These are phyloP conservation scores for Etheostoma cragini DNA, from an alignment of 2,113 vertebrate species.

Conservation along the genomic window DNA sequence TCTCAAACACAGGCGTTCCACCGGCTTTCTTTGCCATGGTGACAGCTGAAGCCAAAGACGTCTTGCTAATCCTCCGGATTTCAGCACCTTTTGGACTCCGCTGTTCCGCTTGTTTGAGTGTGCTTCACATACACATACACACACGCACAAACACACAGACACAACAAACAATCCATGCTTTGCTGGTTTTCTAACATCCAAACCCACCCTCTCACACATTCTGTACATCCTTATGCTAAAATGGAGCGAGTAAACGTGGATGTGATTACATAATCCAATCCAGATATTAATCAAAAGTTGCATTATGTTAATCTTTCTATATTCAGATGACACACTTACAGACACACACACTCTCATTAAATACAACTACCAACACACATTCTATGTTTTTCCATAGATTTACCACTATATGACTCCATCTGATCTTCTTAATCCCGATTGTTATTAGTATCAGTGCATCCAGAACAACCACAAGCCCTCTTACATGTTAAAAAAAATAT, in stretches of 20 bases:
- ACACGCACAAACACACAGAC: slow-evolving; percentile 21
- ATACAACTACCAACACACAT: neutral
- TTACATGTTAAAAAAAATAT: slow-evolving; percentile 16
- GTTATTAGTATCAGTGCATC: neutral
- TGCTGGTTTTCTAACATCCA: slow-evolving; percentile 23
- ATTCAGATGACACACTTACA: slow-evolving; percentile 29
- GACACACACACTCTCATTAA: slow-evolving; percentile 7
- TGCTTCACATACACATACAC: slow-evolving; percentile 28
- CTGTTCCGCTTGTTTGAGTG: slow-evolving; percentile 45
- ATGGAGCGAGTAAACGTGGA: neutral
- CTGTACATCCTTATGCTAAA: neutral
- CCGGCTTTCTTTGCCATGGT: slow-evolving; percentile 77
- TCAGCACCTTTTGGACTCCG: slow-evolving; percentile 60
- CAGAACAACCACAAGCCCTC: neutral
- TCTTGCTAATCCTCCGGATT: slow-evolving; percentile 72
- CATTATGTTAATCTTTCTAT: slow-evolving; percentile 18
- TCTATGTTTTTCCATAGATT: slow-evolving; percentile 14
- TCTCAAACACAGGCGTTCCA: slow-evolving; percentile 60
- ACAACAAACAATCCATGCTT: neutral
- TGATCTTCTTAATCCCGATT: slow-evolving; percentile 3
- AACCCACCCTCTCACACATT: slow-evolving; percentile 11
- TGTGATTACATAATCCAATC: neutral
- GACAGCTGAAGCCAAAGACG: slow-evolving; percentile 75
- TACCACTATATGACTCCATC: slow-evolving; percentile 7
- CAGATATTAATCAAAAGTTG: slow-evolving; percentile 14